Base-by-base conservation (phyloP, 2,797 vertebrate genomes). In the Danio jaintianensis region DNA sequence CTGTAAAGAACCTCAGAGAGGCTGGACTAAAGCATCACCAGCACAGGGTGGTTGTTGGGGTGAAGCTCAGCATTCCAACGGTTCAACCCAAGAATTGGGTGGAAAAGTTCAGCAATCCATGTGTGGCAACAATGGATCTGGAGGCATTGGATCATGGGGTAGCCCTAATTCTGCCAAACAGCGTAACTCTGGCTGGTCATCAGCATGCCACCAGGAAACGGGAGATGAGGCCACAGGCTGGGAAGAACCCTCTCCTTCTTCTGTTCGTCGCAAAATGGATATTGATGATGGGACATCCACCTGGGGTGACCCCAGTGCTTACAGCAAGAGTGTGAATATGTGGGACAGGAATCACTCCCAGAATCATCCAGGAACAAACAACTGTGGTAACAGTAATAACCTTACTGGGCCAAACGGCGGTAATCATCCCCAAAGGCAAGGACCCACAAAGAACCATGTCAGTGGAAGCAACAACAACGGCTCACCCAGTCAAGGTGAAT, bases 201-300 rank as follows among this genome's bases (percentile, higher is more conserved):
- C 85, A 12, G 84, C 9, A 52, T 92, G 90, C 79, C 92, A 92
- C 82, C 90, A 86, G 42, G 95, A 96, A 83, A 93, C 95, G 62
- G 89, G 89, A 83, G 91, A 93, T 79, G 98, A 99, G 85, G 88
- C 95, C 86, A 98, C 96, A 66, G 98, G 98, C 87, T 99, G 98
- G 98, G 95, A 98, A 86, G 98, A 99, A 82, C 98, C 98, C 66
- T 99, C 98, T 43, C 98, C 97, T 77, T 97, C 96, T 3, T 98
- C 98, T 83, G 93, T 99, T 85, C 96, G 97, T 69, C 96, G 97
- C 83, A 99, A 98, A 91, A 98, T 98, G 96, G 98, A 99, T 91
- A 98, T 99, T 4, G 98, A 99, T 75, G 98, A 99, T 80, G 98
- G 98, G 91, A 99, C 97, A 86, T 97, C 98, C 86, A 97, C 97